These are phyloP conservation scores for Megaptera novaeangliae DNA, from an alignment of 2,113 vertebrate genomes.

Conservation along the genomic window DNA sequence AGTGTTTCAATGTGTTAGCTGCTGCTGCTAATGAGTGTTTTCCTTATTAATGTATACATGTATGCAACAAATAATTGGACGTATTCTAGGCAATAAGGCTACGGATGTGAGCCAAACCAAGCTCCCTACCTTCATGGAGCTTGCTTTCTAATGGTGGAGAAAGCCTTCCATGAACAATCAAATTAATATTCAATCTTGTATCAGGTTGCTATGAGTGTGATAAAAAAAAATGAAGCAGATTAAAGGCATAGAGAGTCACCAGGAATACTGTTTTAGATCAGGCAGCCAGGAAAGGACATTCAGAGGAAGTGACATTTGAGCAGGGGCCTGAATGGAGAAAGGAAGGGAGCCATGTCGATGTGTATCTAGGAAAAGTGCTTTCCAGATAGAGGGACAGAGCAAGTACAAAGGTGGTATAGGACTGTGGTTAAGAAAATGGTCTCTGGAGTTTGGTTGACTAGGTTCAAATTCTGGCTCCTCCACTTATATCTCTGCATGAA, in stretches of 20 bases:
- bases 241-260: background rate
- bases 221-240: background rate
- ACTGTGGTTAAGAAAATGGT: background rate
- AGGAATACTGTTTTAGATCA: background rate
- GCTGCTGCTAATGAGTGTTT: background rate
- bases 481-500: background rate
- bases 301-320: background rate
- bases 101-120: background rate
- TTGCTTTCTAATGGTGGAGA: background rate
- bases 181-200: background rate
- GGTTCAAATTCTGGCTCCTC: background rate
- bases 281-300: background rate
- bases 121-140: background rate
- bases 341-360: background rate
- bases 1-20: background rate
- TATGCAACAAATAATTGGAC: background rate
- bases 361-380: background rate
- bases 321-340: background rate
- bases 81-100: background rate
- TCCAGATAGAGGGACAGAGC: background rate
- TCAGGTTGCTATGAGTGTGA: background rate
- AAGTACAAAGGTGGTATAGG: background rate
- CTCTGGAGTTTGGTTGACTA: background rate
- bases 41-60: background rate
- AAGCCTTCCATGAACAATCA: background rate